Evolutionary conservation across 2,113 vertebrate genomes (phyloP).

Genomic region (Dinomys branickii): DNA sequence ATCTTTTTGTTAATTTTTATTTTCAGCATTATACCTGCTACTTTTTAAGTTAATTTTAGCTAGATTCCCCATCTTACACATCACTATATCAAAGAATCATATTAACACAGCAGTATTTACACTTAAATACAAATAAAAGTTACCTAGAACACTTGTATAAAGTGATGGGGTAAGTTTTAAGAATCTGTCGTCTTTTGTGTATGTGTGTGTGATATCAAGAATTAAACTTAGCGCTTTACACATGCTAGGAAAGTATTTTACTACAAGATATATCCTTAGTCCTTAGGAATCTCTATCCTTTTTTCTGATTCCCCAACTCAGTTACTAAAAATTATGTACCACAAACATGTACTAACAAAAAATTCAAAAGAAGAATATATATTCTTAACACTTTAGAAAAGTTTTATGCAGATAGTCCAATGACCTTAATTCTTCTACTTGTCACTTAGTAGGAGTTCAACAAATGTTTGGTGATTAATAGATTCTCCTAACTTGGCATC

Average conservation of each 20-base stretch:
- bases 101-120: background rate
- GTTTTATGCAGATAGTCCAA: background rate
- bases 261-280: background rate
- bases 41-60: background rate
- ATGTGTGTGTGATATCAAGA: background rate
- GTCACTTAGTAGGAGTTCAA: background rate
- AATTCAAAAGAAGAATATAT: background rate
- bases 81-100: background rate
- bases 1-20: background rate
- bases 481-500: background rate
- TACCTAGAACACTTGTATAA: background rate
- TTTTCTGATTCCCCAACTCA: background rate
- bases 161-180: background rate
- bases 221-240: background rate
- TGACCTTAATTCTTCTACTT: background rate
- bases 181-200: background rate
- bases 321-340: background rate
- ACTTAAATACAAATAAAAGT: background rate
- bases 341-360: background rate
- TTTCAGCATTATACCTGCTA: background rate
- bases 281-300: background rate
- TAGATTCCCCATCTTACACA: background rate
- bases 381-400: background rate
- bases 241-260: background rate
- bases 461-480: background rate